phyloP scores from a whole-genome alignment of 2,797 vertebrate species.

The Cuculus canorus region DNA sequence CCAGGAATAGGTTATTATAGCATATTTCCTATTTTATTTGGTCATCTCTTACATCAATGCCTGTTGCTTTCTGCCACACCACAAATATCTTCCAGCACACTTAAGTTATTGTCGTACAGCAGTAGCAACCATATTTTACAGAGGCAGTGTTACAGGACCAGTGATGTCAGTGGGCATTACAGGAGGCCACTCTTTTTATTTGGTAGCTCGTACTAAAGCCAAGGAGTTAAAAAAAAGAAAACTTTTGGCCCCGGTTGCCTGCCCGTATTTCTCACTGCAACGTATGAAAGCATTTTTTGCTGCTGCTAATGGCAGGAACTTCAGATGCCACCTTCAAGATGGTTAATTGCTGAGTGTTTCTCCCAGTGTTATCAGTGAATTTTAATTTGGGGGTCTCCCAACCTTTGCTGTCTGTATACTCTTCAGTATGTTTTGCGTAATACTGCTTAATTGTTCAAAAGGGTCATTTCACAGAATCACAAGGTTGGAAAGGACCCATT shows the following conservation, averaged over 20 bases:
- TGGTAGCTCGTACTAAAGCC: not conserved
- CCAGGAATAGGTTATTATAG: constrained; percentile 7
- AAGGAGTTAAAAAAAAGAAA: not conserved
- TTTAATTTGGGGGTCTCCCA: constrained; percentile 35
- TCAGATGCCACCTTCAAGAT: not conserved
- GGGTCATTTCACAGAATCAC: too few species aligned
- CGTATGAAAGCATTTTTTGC: not conserved
- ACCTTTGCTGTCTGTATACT: not conserved
- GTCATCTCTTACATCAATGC: not conserved
- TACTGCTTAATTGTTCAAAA: not conserved
- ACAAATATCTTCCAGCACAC: not conserved
- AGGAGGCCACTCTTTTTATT: not conserved
- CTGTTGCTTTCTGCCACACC: not conserved
- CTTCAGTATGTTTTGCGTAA: not conserved
- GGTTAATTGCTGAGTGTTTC: constrained; percentile 21
- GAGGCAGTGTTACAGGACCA: not conserved
- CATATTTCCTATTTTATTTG: not conserved
- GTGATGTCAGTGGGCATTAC: constrained; percentile 22
- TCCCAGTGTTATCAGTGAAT: constrained; percentile 32
- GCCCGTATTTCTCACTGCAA: not conserved
- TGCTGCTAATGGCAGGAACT: constrained; percentile 17
- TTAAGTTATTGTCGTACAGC: not conserved
- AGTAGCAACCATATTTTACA: not conserved
- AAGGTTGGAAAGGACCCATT: too few species aligned
- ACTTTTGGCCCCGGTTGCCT: not conserved